Percentiles rank a stretch among this genome's conserved stretches.
These are phyloP conservation scores for Triplophysa bombifrons DNA, from an alignment of 2,797 vertebrate species.

Conservation along the genomic window DNA sequence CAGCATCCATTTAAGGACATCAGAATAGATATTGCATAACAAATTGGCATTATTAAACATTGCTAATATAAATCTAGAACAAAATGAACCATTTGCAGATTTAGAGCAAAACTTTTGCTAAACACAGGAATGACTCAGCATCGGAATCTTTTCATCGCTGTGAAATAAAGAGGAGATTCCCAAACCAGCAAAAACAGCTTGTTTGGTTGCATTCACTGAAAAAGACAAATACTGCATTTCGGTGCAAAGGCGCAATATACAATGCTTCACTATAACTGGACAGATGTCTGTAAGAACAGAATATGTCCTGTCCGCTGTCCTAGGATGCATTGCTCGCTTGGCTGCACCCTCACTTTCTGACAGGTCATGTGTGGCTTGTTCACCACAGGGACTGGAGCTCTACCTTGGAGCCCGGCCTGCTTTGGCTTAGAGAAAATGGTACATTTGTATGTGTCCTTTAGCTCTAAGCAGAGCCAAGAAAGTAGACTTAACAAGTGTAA, in stretches of 20 bases:
- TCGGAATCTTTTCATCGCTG: conserved; percentile 38
- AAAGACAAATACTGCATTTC: conserved; percentile 40
- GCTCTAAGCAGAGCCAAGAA: conserved; percentile 51
- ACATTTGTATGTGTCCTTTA: conserved; percentile 52
- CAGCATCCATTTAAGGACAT: not conserved
- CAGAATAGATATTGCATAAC: not conserved
- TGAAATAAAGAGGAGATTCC: conserved; percentile 12
- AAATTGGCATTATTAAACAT: not conserved
- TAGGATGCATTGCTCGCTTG: conserved; percentile 45
- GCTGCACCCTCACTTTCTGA: conserved; percentile 47
- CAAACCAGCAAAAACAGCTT: conserved; percentile 39
- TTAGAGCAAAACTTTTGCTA: conserved; percentile 17
- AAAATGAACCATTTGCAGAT: not conserved
- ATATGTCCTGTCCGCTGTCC: conserved; percentile 43
- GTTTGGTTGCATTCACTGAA: conserved; percentile 15
- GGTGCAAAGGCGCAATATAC: conserved; percentile 23
- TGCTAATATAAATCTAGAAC: conserved; percentile 16
- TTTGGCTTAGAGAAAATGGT: conserved; percentile 47
- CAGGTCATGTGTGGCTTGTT: conserved; percentile 56
- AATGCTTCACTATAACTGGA: conserved; percentile 43
- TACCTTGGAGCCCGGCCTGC: conserved; percentile 43
- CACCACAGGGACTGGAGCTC: conserved; percentile 36
- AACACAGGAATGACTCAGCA: conserved; percentile 37
- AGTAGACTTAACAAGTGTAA: conserved; percentile 58
- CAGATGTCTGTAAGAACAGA: conserved; percentile 45